Evolutionary conservation across 2,797 vertebrate genomes (phyloP), one percentile per base, ranked within the genome.

Genomic region (Sebastes trivittatus): DNA sequence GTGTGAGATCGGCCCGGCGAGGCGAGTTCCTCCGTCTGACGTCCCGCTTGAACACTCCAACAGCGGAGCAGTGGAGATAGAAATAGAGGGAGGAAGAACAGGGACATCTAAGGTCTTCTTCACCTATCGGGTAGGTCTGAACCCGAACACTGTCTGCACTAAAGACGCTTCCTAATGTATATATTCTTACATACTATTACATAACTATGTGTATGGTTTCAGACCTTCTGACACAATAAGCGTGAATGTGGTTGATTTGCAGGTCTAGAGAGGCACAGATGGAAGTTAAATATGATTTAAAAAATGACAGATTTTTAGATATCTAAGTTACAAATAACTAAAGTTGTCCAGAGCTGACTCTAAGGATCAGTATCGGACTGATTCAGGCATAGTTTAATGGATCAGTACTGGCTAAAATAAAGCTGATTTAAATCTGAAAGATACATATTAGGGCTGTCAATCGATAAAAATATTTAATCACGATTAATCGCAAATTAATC

Each of bases 121-220:
- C 89, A 97, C 95, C 2, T 99, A 98, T 64, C 96, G 97, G 95
- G 98, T 98, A 88, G 66, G 95, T 82, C 13, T 36, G 16, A 29
- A 20, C 11, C 5, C 1, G 20, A 23, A 27, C 32, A 13, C 14
- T 16, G 6, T 52, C 13, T 27, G n/a, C 25, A 1, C 22, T n/a
- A 9, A 29, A 38, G n/a, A 55, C 13, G 6, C 46, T 52, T 52
- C 2, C 46, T 8, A n/a, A 52, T 52, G 18, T 52, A n/a, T 52
- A 0, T 52, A 10, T 20, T 52, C 2, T 49, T 42, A 42, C 38
- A 14, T 42, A 49, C 46, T 20, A 16, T 49, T 20, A 49, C 46
- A 20, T 49, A 49, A 20, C 42, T 18, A 49, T 49, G 7, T 49
- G 16, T 49, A 8, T 0, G 18, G 46, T 49, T 49, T 49, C 1